Evolutionary conservation across 2,888 invertebrate species (phyloP).

Genomic region (Lagria hirta): DNA sequence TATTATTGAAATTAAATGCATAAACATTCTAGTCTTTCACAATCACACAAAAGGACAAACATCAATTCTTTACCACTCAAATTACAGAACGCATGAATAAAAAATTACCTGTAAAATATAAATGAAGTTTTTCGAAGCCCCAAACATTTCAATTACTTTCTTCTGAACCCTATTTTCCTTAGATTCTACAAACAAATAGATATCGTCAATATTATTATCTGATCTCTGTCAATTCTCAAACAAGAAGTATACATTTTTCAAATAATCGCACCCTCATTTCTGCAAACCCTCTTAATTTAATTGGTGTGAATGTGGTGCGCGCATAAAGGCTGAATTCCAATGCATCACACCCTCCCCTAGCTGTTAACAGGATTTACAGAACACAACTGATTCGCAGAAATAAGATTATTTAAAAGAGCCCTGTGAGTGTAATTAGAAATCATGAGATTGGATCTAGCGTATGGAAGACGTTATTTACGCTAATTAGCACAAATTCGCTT

Average conservation of each 20-base stretch:
- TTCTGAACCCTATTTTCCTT: too few relatives aligned
- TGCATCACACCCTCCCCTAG: slow-evolving; percentile 12
- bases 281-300: slow-evolving; percentile 25
- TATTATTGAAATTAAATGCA: too few relatives aligned
- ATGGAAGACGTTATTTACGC: slow-evolving; percentile 12
- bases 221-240: too few relatives aligned
- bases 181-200: too few relatives aligned
- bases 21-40: too few relatives aligned
- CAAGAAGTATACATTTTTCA: too few relatives aligned
- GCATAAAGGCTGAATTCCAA: slow-evolving; percentile 24
- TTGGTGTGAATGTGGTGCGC: slow-evolving; percentile 25
- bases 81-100: slow-evolving; percentile 15
- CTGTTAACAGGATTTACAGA: slow-evolving; percentile 25
- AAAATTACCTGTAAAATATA: slow-evolving; percentile 13
- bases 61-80: slow-evolving; percentile 15
- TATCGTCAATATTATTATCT: too few relatives aligned
- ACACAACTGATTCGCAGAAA: slow-evolving; percentile 16
- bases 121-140: slow-evolving; percentile 8
- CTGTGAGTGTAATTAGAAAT: slow-evolving; percentile 13
- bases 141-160: slow-evolving; percentile 15
- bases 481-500: too few relatives aligned
- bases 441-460: slow-evolving; percentile 9
- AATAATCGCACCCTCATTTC: slow-evolving; percentile 21
- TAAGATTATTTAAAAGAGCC: slow-evolving; percentile 13
- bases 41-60: too few relatives aligned